A percentile compares a stretch with the other conserved stretches of the same genome.
Evolutionary conservation across 2,797 vertebrate species (phyloP).

Genomic region (Hyperoplus lanceolatus): DNA sequence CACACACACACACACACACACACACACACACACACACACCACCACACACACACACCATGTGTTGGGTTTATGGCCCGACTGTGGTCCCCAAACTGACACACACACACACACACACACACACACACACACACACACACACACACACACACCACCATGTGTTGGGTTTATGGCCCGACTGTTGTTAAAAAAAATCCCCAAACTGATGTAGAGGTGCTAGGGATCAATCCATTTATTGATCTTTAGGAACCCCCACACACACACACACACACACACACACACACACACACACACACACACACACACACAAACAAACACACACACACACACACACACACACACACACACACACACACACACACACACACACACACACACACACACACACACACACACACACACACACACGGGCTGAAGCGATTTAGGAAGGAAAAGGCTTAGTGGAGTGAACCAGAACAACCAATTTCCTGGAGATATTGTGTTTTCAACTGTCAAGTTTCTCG

Average conservation of each 20-base stretch:
- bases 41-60: no score
- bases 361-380: not conserved
- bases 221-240: constrained; percentile 54
- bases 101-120: no score
- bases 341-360: not conserved
- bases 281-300: not conserved
- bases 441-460: constrained; percentile 12
- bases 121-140: no score
- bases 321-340: not conserved
- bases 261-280: not conserved
- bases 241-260: constrained; percentile 5
- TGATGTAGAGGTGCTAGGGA: constrained; percentile 27
- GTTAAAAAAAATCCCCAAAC: not conserved
- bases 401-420: not conserved
- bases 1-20: no score
- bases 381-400: not conserved
- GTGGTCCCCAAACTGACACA: no score
- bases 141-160: no score
- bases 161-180: not conserved
- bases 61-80: no score
- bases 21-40: no score
- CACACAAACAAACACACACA: constrained; percentile 1
- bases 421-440: not conserved
- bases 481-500: not conserved
- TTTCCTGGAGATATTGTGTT: constrained; percentile 7